A percentile compares a stretch with the other conserved stretches of the same genome.
Evolutionary conservation across 2,888 invertebrate species (phyloP).

Genomic region (Amphimallon solstitiale): DNA sequence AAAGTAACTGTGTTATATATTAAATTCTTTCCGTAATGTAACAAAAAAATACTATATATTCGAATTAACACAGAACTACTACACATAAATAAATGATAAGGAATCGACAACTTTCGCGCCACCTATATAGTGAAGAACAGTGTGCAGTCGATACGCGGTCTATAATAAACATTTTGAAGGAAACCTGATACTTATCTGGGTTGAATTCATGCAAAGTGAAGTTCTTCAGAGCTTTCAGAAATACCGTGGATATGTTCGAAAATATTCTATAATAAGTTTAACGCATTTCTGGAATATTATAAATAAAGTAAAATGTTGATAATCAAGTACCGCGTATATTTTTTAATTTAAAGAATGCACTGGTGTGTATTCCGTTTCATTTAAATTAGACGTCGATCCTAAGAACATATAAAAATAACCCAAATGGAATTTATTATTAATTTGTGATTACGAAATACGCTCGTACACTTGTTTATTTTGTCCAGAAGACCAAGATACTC

Average conservation of each 20-base stretch:
- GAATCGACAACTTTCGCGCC: slow-evolving; percentile 9
- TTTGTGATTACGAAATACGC: no score
- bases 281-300: slow-evolving; percentile 1
- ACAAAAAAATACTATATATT: not conserved
- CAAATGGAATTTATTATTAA: no score
- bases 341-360: no score
- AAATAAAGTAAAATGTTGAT: no score
- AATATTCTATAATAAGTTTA: not conserved
- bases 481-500: no score
- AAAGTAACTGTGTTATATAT: not conserved
- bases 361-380: no score
- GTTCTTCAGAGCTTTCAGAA: not conserved
- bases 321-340: no score
- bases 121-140: slow-evolving; percentile 10
- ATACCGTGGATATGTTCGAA: not conserved
- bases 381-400: no score
- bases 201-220: slow-evolving; percentile 2
- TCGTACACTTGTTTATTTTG: no score
- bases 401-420: no score
- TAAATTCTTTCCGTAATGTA: not conserved
- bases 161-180: not conserved
- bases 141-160: not conserved
- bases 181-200: slow-evolving; percentile 7
- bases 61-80: slow-evolving; percentile 7
- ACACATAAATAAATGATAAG: slow-evolving; percentile 24